Percentiles rank a stretch among this genome's conserved stretches.
These are phyloP conservation scores for Megaleporinus macrocephalus DNA, from an alignment of 2,113 vertebrate genomes.

Conservation along the genomic window DNA sequence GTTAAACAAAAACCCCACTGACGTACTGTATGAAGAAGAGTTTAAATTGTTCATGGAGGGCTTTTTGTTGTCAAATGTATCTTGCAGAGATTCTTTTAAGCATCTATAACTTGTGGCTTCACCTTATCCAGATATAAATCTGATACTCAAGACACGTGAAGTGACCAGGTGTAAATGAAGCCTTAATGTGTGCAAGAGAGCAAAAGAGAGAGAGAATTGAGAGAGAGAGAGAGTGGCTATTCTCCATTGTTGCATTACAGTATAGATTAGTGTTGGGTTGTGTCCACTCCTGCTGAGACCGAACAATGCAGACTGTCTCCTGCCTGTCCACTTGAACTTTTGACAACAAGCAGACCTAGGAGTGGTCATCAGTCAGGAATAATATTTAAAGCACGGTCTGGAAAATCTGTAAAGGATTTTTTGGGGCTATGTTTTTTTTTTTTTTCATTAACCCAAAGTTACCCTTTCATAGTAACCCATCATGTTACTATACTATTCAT, in stretches of 20 bases:
- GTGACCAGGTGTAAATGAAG: no score
- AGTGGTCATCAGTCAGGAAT: constrained; percentile 48
- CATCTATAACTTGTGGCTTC: no score
- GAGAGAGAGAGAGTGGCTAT: background rate
- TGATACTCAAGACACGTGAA: no score
- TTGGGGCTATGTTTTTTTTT: background rate
- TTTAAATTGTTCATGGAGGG: no score
- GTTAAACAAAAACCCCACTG: no score
- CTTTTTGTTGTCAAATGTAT: no score
- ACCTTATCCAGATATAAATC: no score
- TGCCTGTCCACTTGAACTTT: constrained; percentile 47
- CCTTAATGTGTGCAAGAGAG: no score
- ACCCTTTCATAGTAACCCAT: background rate
- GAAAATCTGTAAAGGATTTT: constrained; percentile 39
- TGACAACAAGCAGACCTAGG: constrained; percentile 46
- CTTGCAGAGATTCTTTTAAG: no score
- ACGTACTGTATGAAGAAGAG: no score
- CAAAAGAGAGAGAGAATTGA: no score
- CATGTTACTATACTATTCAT: background rate
- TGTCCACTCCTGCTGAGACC: constrained; percentile 57
- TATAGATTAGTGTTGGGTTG: constrained; percentile 29
- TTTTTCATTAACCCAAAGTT: background rate
- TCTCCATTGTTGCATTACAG: background rate
- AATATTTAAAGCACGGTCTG: constrained; percentile 61
- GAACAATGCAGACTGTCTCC: constrained; percentile 56